phyloP scores from a whole-genome alignment of 1,140 invertebrate genomes.

The Papilio aristodemus region DNA sequence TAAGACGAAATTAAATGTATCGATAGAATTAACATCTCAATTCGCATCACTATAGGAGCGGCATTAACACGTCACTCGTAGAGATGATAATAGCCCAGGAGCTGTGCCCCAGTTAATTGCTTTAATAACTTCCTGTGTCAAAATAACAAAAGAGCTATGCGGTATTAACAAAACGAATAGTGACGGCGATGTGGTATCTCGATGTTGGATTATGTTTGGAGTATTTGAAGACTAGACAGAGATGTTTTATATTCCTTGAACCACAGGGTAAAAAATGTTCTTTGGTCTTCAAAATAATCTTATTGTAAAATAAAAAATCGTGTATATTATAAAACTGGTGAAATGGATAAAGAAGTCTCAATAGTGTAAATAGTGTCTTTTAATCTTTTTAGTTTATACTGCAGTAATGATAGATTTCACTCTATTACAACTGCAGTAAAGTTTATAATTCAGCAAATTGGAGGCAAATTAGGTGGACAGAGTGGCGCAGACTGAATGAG shows the following conservation, averaged over 20 bases:
- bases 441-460: too few species aligned
- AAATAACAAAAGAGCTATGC: slow-evolving; percentile 77
- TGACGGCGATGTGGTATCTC: slow-evolving; percentile 45
- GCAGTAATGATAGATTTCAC: too few species aligned
- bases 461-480: too few species aligned
- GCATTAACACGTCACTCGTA: slow-evolving; percentile 79
- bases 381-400: too few species aligned
- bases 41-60: slow-evolving; percentile 61
- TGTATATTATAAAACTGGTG: too few species aligned
- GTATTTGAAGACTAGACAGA: slow-evolving; percentile 23
- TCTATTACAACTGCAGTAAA: too few species aligned
- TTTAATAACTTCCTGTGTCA: slow-evolving; percentile 81
- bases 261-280: background rate
- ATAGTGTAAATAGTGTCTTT: too few species aligned
- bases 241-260: slow-evolving; percentile 9
- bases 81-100: slow-evolving; percentile 77
- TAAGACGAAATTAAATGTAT: background rate
- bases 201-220: slow-evolving; percentile 48
- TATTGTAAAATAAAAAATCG: background rate
- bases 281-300: background rate
- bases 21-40: slow-evolving; percentile 28
- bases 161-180: slow-evolving; percentile 63
- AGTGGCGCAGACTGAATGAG: too few species aligned
- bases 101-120: slow-evolving; percentile 78
- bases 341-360: too few species aligned